Percentiles rank a stretch among this genome's conserved stretches.
Evolutionary conservation across 2,888 invertebrate genomes (phyloP).

Genomic region (Argynnis bischoffii): DNA sequence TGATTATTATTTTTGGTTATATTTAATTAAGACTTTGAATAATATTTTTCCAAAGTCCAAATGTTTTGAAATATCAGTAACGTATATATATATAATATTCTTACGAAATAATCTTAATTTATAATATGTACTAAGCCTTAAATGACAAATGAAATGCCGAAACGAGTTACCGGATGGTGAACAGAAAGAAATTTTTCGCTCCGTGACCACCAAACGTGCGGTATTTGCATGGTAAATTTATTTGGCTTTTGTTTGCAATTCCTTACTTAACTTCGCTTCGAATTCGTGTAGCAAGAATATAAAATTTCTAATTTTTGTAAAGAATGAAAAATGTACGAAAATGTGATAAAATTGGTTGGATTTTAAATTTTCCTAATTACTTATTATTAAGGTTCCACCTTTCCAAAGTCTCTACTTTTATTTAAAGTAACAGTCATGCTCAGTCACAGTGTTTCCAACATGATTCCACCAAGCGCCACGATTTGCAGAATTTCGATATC

Average conservation of each 20-base stretch:
- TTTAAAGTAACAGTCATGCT: too few relatives aligned
- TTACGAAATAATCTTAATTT: background rate
- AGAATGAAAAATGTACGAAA: background rate
- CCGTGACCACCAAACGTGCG: conserved; percentile 26
- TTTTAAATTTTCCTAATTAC: background rate
- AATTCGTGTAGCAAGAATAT: background rate
- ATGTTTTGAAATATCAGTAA: too few relatives aligned
- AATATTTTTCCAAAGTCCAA: too few relatives aligned
- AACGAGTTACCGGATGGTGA: conserved; percentile 3
- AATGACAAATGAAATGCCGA: conserved; percentile 3
- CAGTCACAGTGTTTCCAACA: too few relatives aligned
- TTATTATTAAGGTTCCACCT: too few relatives aligned
- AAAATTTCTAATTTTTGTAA: conserved; percentile 1
- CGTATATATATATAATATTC: background rate
- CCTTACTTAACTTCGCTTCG: background rate
- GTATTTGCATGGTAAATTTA: conserved; percentile 25
- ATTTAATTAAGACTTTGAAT: too few relatives aligned
- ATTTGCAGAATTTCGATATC: too few relatives aligned
- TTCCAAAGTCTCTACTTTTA: too few relatives aligned
- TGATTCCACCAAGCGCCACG: too few relatives aligned
- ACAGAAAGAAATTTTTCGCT: conserved; percentile 22
- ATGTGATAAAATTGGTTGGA: background rate
- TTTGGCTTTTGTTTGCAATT: conserved; percentile 20
- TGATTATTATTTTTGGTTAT: too few relatives aligned
- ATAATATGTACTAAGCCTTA: conserved; percentile 5